phyloP scores from a whole-genome alignment of 2,888 invertebrate species.

The Tenthredo notha region DNA sequence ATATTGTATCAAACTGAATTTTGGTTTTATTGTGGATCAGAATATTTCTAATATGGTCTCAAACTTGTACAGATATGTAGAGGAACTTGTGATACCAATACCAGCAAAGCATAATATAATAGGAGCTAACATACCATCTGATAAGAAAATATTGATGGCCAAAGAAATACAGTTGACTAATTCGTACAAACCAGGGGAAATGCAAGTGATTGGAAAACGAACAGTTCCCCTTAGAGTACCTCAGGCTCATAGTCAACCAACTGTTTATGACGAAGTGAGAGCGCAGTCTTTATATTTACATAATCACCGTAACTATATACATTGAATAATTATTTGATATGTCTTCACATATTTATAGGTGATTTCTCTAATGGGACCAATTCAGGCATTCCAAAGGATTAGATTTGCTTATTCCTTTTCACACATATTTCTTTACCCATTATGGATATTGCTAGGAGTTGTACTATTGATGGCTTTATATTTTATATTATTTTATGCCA shows the following conservation, averaged over 20 bases:
- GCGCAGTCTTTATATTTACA: background rate
- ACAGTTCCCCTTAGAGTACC: constrained; percentile 23
- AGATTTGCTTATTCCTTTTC: constrained; percentile 38
- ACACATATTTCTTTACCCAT: constrained; percentile 41
- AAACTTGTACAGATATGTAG: constrained; percentile 32
- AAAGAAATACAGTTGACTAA: background rate
- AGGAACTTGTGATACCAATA: constrained; percentile 44
- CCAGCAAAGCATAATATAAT: constrained; percentile 2
- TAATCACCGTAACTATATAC: background rate
- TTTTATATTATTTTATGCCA: constrained; percentile 40
- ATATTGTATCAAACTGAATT: background rate
- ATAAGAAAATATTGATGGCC: background rate
- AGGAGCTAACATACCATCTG: background rate
- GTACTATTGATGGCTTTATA: constrained; percentile 38
- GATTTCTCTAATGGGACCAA: constrained; percentile 42
- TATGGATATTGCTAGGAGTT: constrained; percentile 31
- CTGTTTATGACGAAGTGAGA: constrained; percentile 32
- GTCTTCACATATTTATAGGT: constrained; percentile 1
- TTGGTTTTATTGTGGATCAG: too few relatives aligned
- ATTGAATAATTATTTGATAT: constrained; percentile 1
- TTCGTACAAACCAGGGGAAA: constrained; percentile 12
- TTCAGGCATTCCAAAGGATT: constrained; percentile 41
- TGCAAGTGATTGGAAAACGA: constrained; percentile 31
- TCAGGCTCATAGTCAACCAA: background rate
- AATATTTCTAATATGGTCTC: background rate